Conservation (phyloP, 35 echinoderm and acorn worm genomes). For the Holothuria glaberrima region DNA sequence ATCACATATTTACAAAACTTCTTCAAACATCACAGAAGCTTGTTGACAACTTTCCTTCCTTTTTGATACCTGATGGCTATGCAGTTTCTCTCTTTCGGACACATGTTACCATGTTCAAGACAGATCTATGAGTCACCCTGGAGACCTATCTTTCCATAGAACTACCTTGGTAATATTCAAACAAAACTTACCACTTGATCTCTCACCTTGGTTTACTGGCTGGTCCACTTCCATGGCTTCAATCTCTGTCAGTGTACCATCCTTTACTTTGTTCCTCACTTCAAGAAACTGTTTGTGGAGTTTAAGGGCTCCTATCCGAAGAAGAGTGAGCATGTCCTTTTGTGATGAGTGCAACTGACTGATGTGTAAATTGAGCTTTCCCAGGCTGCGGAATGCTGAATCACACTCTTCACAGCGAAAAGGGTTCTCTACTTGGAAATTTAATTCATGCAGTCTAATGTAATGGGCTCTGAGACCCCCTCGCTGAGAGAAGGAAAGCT, state of each 20-base stretch:
- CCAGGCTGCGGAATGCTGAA: slow-evolving; percentile 84
- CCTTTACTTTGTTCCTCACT: neutral
- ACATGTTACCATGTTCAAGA: too few species aligned
- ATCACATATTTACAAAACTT: too few species aligned
- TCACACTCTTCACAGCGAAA: slow-evolving; percentile 85
- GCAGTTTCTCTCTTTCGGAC: too few species aligned
- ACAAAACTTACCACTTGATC: too few species aligned
- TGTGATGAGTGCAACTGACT: slow-evolving; percentile 68
- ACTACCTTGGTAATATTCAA: too few species aligned
- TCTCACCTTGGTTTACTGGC: neutral
- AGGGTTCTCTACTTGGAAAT: slow-evolving; percentile 73
- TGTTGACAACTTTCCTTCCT: too few species aligned
- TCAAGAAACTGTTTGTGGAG: neutral
- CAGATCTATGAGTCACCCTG: too few species aligned
- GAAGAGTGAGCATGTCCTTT: slow-evolving; percentile 36
- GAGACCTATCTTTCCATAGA: too few species aligned
- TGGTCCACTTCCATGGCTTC: neutral
- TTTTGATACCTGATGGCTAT: too few species aligned
- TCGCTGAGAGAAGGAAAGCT: slow-evolving; percentile 83
- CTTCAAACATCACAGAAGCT: too few species aligned
- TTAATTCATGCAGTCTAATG: slow-evolving; percentile 75
- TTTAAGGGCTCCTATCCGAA: slow-evolving; percentile 12
- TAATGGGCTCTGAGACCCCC: slow-evolving; percentile 89
- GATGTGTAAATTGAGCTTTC: slow-evolving; percentile 89
- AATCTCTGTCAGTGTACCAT: neutral